phyloP scores from a whole-genome alignment of 2,888 invertebrate species.

The Agrochola lota region DNA sequence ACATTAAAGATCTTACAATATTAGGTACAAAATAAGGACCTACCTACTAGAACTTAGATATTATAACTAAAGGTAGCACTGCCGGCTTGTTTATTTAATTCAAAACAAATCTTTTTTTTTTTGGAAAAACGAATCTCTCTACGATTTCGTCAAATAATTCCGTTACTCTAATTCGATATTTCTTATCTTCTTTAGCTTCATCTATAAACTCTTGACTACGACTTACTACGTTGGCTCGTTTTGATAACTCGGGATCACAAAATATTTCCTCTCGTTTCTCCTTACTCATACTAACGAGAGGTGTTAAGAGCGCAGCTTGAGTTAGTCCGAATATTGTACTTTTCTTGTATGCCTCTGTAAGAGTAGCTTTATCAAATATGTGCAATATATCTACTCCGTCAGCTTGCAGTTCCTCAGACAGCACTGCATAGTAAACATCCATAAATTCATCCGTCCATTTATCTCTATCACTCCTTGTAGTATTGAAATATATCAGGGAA shows the following conservation, averaged over 20 bases:
- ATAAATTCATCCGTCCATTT: constrained; percentile 85
- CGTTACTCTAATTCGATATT: constrained; percentile 83
- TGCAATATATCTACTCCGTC: constrained; percentile 72
- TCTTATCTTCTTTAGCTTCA: constrained; percentile 73
- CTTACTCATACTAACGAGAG: constrained; percentile 76
- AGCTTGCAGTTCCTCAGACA: constrained; percentile 83
- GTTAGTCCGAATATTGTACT: constrained; percentile 81
- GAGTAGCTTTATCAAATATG: constrained; percentile 70
- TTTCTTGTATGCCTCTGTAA: constrained; percentile 76
- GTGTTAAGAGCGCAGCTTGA: constrained; percentile 83
- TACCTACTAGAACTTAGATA: too few species aligned
- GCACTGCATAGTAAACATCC: constrained; percentile 88
- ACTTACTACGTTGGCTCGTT: constrained; percentile 74
- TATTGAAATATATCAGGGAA: constrained; percentile 90
- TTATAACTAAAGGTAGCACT: neutral
- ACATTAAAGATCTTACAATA: neutral
- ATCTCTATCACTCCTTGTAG: constrained; percentile 83
- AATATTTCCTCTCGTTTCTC: constrained; percentile 76
- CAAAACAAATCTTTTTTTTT: constrained; percentile 19
- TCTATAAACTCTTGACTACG: constrained; percentile 81
- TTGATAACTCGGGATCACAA: constrained; percentile 72
- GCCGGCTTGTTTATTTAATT: neutral
- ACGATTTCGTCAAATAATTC: constrained; percentile 91
- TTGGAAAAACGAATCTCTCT: constrained; percentile 81
- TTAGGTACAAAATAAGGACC: neutral